These are phyloP conservation scores for Barbus barbus DNA, from an alignment of 2,113 vertebrate species.

Conservation along the genomic window DNA sequence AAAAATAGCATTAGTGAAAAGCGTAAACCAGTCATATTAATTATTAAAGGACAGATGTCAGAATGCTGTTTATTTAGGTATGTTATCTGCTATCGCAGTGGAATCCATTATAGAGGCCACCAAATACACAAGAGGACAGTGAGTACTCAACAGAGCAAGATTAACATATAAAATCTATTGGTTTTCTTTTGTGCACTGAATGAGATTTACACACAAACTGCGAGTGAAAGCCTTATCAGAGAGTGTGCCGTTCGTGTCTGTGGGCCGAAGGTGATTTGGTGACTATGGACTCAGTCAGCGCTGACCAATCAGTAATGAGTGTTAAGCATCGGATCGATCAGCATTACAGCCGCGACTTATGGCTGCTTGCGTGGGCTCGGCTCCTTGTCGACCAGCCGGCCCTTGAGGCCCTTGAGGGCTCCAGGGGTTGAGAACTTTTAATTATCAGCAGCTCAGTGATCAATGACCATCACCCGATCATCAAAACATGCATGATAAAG, in stretches of 20 bases:
- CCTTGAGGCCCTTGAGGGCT: conserved; percentile 81
- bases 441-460: too few species aligned
- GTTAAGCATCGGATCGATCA: conserved; percentile 89
- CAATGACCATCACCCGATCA: conserved; percentile 83
- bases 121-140: neutral
- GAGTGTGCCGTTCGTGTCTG: conserved; percentile 69
- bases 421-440: conserved; percentile 80
- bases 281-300: conserved; percentile 83
- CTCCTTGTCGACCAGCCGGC: conserved; percentile 81
- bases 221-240: neutral
- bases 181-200: neutral
- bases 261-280: conserved; percentile 81
- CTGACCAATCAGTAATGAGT: conserved; percentile 87
- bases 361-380: conserved; percentile 71
- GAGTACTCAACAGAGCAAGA: neutral
- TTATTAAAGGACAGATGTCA: neutral
- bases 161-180: neutral
- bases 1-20: neutral
- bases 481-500: conserved; percentile 85
- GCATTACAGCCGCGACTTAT: conserved; percentile 65
- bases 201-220: neutral
- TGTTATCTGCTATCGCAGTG: neutral
- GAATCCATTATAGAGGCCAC: neutral
- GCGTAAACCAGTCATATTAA: neutral
- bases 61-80: neutral